Evolutionary conservation across 2,888 invertebrate genomes (phyloP).

Genomic region (Teinopalpus imperialis): DNA sequence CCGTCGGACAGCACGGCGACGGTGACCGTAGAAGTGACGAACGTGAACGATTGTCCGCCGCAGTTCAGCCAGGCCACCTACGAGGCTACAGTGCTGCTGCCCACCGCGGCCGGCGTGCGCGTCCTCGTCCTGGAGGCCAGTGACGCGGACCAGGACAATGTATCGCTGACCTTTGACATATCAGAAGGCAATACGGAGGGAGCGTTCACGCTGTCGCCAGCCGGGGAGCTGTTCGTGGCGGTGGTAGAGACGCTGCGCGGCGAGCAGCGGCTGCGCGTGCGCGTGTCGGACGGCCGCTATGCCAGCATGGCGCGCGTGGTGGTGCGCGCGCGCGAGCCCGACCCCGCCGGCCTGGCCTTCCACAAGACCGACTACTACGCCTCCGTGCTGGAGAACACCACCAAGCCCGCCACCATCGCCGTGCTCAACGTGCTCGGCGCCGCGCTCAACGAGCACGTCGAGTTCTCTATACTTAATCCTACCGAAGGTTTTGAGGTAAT

Average conservation of each 20-base stretch:
- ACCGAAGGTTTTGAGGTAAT: constrained; percentile 88
- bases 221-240: constrained; percentile 59
- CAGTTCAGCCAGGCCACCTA: constrained; percentile 86
- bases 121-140: constrained; percentile 86
- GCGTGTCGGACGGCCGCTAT: constrained; percentile 93
- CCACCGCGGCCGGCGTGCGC: constrained; percentile 90
- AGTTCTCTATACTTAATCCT: constrained; percentile 93
- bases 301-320: constrained; percentile 83
- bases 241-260: constrained; percentile 60
- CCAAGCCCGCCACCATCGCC: constrained; percentile 89
- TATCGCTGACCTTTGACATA: constrained; percentile 87
- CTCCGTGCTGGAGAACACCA: constrained; percentile 92
- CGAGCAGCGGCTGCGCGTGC: constrained; percentile 86
- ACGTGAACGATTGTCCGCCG: constrained; percentile 96
- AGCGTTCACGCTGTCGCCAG: constrained; percentile 86
- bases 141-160: constrained; percentile 87
- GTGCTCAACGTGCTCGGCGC: constrained; percentile 95
- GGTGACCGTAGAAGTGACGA: constrained; percentile 89
- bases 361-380: constrained; percentile 90
- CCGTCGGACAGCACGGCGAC: constrained; percentile 90
- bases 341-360: constrained; percentile 88
- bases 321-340: constrained; percentile 51
- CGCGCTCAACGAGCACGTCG: constrained; percentile 92
- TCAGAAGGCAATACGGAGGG: constrained; percentile 90
- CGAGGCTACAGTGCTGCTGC: constrained; percentile 89